Evolutionary conservation across 2,888 invertebrate genomes (phyloP), one percentile per base, ranked within the genome.

Genomic region (Aphidius colemani): DNA sequence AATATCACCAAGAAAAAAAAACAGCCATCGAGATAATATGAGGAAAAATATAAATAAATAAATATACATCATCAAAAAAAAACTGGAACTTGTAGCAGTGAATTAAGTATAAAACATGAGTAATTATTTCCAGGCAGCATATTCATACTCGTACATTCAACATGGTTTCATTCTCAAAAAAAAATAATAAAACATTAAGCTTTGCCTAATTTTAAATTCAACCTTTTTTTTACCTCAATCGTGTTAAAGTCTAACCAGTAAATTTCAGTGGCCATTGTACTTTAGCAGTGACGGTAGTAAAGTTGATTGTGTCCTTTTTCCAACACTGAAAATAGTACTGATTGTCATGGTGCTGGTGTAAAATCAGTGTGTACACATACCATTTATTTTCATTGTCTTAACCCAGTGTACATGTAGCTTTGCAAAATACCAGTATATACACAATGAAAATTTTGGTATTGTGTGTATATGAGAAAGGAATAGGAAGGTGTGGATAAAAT

Each of bases 361-460:
- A 74, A 74, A 74, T 76, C 76, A 77, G 74, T 75, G 74, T 30
- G 5, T 77, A 75, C 77, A 75, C 76, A 75, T 77, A 75, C 78
- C 70, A 73, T 72, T 71, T 72, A 77, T 75, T 75, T 75, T 77
- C 58, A 64, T 64, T 30, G 30, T 30, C 30, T 44, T 41, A 13
- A 59, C 45, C 43, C 58, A 57, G 51, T 30, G 2, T 30, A 30
- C 2, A 4, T 30, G n/a, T n/a, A 18, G 53, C 64, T 13, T 55
- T 44, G 56, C 57, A 46, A 41, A 9, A 30, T 70, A 69, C n/a
- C n/a, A n/a, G n/a, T n/a, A n/a, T n/a, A 18, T 18, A 18, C 71
- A 75, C 77, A 74, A 75, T 75, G 70, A 30, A 30, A 30, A 30
- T 30, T 30, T 30, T 30, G 5, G 30, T 30, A 30, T 18, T 18